Evolutionary conservation across 2,797 vertebrate genomes (phyloP), one percentile per base, ranked within the genome.

Genomic region (Pangasius djambal): DNA sequence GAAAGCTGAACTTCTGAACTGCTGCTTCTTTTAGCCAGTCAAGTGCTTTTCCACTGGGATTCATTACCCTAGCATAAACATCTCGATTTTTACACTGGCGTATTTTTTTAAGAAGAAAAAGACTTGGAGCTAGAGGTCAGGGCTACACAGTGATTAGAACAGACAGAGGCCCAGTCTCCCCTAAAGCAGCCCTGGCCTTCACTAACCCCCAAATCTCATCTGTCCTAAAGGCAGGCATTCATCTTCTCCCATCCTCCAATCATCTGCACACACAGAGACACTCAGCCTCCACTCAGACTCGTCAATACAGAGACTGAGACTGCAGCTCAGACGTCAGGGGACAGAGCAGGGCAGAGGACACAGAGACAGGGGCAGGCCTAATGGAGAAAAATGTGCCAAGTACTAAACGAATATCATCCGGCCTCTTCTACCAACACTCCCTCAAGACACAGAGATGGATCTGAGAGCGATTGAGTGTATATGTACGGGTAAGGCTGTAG

Each of bases 201-300:
- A 83, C 86, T 88, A 81, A 40, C 79, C 20, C 57, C 37, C 87
- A 52, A 86, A 92, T 84, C 63, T 86, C 86, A 90, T 88, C 90
- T 88, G 87, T 79, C 86, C 65, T 83, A 87, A 89, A 90, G 88
- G 87, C 70, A 89, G 84, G 89, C 91, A 88, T 77, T 83, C 89
- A 89, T 92, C 91, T 91, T 89, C 89, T 88, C 88, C 89, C 89
- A 86, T 91, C 92, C 87, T 91, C 89, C 88, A 84, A 82, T 88
- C 87, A 88, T 61, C 83, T 69, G 37, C 25, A 44, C 87, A 89
- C 85, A 65, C 83, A 87, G 67, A 87, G 44, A 81, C 79, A 70
- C 85, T 85, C 78, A 85, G 34, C 34, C 61, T 78, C 70, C 81
- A 72, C 69, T 87, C 67, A 83, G 83, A 70, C 79, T 87, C 69